A percentile compares a stretch with the other conserved stretches of the same genome.
These are phyloP conservation scores for Pseudonaja textilis DNA, from an alignment of 2,113 vertebrate species.

Conservation along the genomic window DNA sequence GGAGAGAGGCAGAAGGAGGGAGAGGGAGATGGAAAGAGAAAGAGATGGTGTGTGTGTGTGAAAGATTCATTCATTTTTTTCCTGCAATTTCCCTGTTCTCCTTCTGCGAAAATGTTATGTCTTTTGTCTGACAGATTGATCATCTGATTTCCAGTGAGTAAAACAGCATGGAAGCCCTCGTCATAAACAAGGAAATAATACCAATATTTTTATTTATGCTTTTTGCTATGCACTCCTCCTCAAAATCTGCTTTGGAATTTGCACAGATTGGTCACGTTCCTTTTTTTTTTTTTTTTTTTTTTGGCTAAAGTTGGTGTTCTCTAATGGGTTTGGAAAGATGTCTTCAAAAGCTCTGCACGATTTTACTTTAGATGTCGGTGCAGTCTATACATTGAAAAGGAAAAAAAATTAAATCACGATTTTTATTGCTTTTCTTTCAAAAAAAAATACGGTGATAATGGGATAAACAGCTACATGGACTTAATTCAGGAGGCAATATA, in stretches of 20 bases:
- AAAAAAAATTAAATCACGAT: neutral
- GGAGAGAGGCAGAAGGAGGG: too few relatives aligned
- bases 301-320: neutral
- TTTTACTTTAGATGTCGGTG: neutral
- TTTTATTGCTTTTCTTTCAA: neutral
- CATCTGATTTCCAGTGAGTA: neutral
- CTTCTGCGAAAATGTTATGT: neutral
- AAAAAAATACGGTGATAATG: neutral
- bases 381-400: neutral
- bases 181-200: neutral
- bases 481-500: conserved; percentile 43
- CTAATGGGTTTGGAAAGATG: neutral
- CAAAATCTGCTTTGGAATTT: neutral
- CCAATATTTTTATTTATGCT: neutral
- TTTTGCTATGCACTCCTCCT: neutral
- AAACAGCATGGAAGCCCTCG: neutral
- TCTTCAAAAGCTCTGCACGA: neutral
- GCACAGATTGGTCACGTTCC: neutral
- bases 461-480: neutral
- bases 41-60: too few relatives aligned
- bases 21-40: too few relatives aligned
- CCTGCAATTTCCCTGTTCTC: neutral
- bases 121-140: neutral
- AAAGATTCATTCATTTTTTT: neutral
- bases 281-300: neutral